phyloP scores from a whole-genome alignment of 2,113 vertebrate genomes.

The Leucosticte australis region DNA sequence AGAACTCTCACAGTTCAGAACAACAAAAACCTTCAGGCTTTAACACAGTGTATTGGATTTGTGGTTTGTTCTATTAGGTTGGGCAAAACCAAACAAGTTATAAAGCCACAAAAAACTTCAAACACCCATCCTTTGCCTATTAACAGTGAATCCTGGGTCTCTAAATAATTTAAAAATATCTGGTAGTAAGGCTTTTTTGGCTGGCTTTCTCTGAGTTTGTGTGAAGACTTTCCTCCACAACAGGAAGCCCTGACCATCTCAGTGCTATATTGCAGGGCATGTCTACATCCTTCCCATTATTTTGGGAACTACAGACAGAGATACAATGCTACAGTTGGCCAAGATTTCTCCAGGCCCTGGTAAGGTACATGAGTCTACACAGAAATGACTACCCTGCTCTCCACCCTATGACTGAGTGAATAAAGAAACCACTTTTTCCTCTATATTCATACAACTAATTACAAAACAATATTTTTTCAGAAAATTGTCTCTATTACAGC shows the following conservation, averaged over 20 bases:
- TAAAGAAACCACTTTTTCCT: not conserved
- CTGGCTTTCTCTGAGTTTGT: not conserved
- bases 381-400: not conserved
- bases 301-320: not conserved
- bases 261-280: not conserved
- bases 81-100: not conserved
- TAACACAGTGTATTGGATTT: not conserved
- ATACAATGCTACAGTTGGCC: not conserved
- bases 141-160: not conserved
- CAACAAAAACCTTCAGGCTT: not conserved
- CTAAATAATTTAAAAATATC: not conserved
- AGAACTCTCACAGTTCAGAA: not conserved
- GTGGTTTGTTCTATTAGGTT: not conserved
- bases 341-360: not conserved
- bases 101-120: not conserved
- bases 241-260: not conserved
- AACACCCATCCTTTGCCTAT: not conserved
- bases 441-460: not conserved
- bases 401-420: rapidly evolving
- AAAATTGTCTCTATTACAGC: not conserved
- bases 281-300: not conserved
- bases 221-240: not conserved
- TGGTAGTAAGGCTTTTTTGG: not conserved
- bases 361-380: rapidly evolving
- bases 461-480: not conserved